Evolutionary conservation across 1,140 invertebrate genomes (phyloP).

Genomic region (Pseudomyrmex dendroicus): DNA sequence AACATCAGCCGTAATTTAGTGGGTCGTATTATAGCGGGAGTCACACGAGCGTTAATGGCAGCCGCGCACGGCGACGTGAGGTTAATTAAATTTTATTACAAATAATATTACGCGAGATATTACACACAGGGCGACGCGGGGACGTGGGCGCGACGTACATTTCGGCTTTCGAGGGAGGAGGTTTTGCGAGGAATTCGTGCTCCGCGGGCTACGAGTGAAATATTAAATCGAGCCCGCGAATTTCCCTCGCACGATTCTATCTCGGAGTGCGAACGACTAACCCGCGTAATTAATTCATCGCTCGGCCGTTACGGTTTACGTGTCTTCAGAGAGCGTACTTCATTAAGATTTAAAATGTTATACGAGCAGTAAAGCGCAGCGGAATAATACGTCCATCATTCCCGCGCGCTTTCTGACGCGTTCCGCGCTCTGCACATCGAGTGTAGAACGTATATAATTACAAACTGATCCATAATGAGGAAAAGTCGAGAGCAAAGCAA

Average conservation of each 20-base stretch:
- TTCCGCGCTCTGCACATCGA: not conserved
- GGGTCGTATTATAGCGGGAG: slow-evolving; percentile 59
- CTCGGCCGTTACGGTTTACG: slow-evolving; percentile 42
- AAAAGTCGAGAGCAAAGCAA: not conserved
- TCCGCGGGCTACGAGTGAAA: slow-evolving; percentile 39
- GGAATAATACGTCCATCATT: slow-evolving; percentile 39
- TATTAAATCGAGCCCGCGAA: slow-evolving; percentile 60
- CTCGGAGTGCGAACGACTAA: slow-evolving; percentile 32
- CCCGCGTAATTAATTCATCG: slow-evolving; percentile 60
- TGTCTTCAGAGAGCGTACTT: not conserved
- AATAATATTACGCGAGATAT: slow-evolving; percentile 70
- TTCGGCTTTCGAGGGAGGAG: slow-evolving; percentile 17
- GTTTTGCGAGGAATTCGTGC: slow-evolving; percentile 42
- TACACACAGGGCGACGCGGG: slow-evolving; percentile 8
- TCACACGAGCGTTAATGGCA: slow-evolving; percentile 62
- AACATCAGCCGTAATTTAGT: slow-evolving; percentile 66
- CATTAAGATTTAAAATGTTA: slow-evolving; percentile 45
- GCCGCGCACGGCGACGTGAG: slow-evolving; percentile 33
- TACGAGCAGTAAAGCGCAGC: slow-evolving; percentile 20
- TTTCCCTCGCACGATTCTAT: slow-evolving; percentile 42
- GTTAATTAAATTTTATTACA: slow-evolving; percentile 76
- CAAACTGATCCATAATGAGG: not conserved
- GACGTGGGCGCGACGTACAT: not conserved
- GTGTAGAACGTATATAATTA: not conserved
- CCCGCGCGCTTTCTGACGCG: slow-evolving; percentile 10